Evolutionary conservation across 2,113 vertebrate genomes (phyloP), one percentile per base, ranked within the genome.

Genomic region (Sterrhoptilus dennistouni): DNA sequence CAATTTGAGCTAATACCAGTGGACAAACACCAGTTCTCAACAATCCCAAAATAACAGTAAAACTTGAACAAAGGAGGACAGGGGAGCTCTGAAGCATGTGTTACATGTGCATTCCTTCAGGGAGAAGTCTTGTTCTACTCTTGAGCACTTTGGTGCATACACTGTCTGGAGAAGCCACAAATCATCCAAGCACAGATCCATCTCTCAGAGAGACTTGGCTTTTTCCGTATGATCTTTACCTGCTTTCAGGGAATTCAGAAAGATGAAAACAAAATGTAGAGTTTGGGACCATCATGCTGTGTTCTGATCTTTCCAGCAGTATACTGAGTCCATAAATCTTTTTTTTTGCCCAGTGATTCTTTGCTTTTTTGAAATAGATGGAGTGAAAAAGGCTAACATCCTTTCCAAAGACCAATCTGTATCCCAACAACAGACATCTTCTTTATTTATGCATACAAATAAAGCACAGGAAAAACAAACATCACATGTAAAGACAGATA

Each of bases 121-220:
- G 27, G 22, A 89, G 14, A 63, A 69, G 18, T 42, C 20, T 18
- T 57, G 6, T 29, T 66, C 36, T 45, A 3, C 22, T 53, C 63
- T 25, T 47, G 35, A 75, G 12, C 23, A 6, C 12, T 29, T 1
- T 24, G 10, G 24, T 77, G 21, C 24, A 31, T 35, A 24, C 3
- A 5, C 2, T 52, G 29, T 10, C 22, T 81, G 42, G 28, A 87
- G 25, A 57, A 89, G 63, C 53, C 66, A 75, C 35, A 71, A 22
- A 35, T 87, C 40, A 59, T 18, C 28, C 35, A 45, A 79, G 13
- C 6, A 59, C 14, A 64, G 23, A 33, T 31, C 27, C 18, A 14
- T 54, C 0, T 0, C 24, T 31, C 56, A 70, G 42, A 70, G 35
- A 66, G 11, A 49, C 16, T 3, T 35, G 8, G 13, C 6, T 72